phyloP scores from a whole-genome alignment of 2,888 invertebrate genomes.

The Scaptomyza tumidula region DNA sequence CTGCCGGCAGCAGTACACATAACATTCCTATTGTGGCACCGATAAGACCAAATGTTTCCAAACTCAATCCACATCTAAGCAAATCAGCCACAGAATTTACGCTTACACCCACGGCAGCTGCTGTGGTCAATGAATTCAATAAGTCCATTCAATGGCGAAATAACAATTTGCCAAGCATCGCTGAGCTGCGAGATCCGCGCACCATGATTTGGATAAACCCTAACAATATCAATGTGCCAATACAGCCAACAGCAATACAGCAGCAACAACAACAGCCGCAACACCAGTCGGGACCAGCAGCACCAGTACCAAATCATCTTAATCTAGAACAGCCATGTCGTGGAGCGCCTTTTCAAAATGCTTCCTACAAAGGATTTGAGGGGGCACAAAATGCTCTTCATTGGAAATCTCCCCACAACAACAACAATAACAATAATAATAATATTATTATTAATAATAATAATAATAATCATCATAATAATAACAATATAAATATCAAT shows the following conservation, averaged over 20 bases:
- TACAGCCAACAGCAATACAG: background rate
- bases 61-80: background rate
- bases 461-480: background rate
- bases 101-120: background rate
- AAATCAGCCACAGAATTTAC: background rate
- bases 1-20: background rate
- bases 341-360: background rate
- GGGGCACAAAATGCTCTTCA: background rate
- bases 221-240: constrained; percentile 11
- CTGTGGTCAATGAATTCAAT: background rate
- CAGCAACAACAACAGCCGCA: background rate
- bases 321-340: constrained; percentile 3
- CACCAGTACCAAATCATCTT: background rate
- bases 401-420: constrained; percentile 17
- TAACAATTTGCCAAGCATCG: background rate
- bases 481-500: background rate
- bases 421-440: background rate
- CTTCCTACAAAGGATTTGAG: constrained; percentile 1
- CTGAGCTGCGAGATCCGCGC: constrained; percentile 27
- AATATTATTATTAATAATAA: background rate
- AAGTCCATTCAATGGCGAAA: background rate
- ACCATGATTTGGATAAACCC: constrained; percentile 13
- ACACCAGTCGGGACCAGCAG: background rate
- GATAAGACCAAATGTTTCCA: background rate
- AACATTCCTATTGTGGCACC: constrained; percentile 3